Base-by-base conservation (phyloP, 1,140 invertebrate species). In the Ridgeia piscesae region DNA sequence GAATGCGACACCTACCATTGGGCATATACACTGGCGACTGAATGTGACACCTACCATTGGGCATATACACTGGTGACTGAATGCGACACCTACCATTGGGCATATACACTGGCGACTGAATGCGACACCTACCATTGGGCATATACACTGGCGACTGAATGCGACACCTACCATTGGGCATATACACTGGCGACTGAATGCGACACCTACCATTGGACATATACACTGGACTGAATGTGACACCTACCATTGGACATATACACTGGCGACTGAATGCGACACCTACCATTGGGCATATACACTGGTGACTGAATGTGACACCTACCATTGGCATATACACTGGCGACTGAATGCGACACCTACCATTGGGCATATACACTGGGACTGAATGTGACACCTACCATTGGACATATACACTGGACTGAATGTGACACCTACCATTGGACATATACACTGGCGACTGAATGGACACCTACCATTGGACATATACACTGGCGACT, bases 301-400 rank as follows among this genome's bases (percentile, higher is more conserved):
- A 99, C 1, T 98, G 98, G 93, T 99, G 96, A 0, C 99, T 98
- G 89, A 99, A n/a, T n/a, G 11, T 6, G 42, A 42, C 92, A 95
- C 95, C 95, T 96, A 99, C 98, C 98, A 99, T 99, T 33, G 99
- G 99, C 99, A 96, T 92, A 99, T 97, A 96, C 99, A 99, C 1
- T 98, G 98, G 93, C 99, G 96, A 0, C 99, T 98, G 89, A 99
- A n/a, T n/a, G 11, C 4, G 42, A 42, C 92, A 95, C 95, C 95
- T 96, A 99, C 98, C 98, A 99, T 99, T 33, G 99, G 99, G 93
- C 99, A 96, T 92, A 99, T 97, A 96, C 99, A 99, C 1, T 98
- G 98, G 93, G 96, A 0, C 99, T 98, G 89, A 99, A n/a, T n/a
- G 11, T 6, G 42, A 42, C 92, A 95, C 95, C 95, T 96, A 99